phyloP scores from a whole-genome alignment of 53 echinoderm and acorn worm genomes.

The Temnopleurus reevesii region DNA sequence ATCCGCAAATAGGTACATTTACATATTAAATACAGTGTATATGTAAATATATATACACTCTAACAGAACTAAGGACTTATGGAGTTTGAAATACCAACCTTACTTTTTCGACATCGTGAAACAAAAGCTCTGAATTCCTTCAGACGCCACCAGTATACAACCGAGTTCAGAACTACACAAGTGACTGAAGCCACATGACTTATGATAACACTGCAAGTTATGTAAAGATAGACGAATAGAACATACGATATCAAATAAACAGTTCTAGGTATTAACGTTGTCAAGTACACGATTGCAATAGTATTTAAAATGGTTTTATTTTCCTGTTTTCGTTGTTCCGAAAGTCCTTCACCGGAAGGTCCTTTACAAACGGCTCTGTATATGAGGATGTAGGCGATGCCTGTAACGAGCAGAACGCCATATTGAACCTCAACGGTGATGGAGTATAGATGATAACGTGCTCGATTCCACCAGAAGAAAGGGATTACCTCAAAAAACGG shows the following conservation, averaged over 20 bases:
- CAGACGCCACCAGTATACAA: slow-evolving; percentile 3
- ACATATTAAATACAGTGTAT: not conserved
- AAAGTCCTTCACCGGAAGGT: not conserved
- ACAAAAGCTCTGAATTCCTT: not conserved
- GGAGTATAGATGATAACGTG: not conserved
- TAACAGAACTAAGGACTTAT: too few relatives aligned
- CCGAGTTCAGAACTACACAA: too few relatives aligned
- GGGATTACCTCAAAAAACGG: not conserved
- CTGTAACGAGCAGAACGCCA: not conserved
- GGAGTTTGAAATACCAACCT: not conserved
- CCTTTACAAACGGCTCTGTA: not conserved
- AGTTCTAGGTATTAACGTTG: not conserved
- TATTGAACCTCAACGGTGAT: not conserved
- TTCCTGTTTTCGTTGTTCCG: not conserved
- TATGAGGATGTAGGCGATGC: not conserved
- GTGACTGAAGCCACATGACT: not conserved
- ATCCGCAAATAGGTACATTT: not conserved
- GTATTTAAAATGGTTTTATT: not conserved
- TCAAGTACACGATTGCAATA: not conserved
- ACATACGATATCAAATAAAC: not conserved
- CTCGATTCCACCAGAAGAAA: not conserved
- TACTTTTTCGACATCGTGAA: not conserved
- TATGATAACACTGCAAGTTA: not conserved
- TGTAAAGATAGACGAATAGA: not conserved
- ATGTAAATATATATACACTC: not conserved